phyloP scores from a whole-genome alignment of 1,140 invertebrate genomes.

The Euglossa dilemma region DNA sequence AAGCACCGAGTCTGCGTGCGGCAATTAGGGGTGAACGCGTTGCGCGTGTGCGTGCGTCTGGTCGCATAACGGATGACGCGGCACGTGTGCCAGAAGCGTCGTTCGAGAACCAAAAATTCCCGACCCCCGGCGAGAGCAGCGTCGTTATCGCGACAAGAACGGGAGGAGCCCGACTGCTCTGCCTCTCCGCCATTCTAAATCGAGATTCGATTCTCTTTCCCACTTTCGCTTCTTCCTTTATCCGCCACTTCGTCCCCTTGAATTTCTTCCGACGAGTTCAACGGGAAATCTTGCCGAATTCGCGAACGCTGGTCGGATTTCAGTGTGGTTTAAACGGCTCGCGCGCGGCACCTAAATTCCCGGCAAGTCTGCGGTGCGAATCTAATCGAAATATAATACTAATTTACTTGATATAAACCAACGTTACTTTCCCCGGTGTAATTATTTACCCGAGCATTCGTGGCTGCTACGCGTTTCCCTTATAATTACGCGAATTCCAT shows the following conservation, averaged over 20 bases:
- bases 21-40: constrained; percentile 26
- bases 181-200: neutral
- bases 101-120: constrained; percentile 1
- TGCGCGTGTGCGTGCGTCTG: neutral
- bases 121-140: neutral
- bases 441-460: constrained; percentile 37
- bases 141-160: neutral
- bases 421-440: constrained; percentile 6
- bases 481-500: constrained; percentile 43
- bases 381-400: constrained; percentile 49
- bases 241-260: too few relatives aligned
- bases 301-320: neutral
- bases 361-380: neutral
- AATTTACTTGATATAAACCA: constrained; percentile 33
- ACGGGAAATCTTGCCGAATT: neutral
- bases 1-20: neutral
- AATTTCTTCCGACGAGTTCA: neutral
- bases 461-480: constrained; percentile 15
- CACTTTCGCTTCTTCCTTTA: too few relatives aligned
- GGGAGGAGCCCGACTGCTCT: neutral
- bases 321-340: neutral
- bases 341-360: neutral
- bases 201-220: neutral
- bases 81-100: constrained; percentile 1
- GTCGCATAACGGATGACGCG: constrained; percentile 18